Evolutionary conservation across 2,113 vertebrate species (phyloP).

Genomic region (Calidris pugnax): DNA sequence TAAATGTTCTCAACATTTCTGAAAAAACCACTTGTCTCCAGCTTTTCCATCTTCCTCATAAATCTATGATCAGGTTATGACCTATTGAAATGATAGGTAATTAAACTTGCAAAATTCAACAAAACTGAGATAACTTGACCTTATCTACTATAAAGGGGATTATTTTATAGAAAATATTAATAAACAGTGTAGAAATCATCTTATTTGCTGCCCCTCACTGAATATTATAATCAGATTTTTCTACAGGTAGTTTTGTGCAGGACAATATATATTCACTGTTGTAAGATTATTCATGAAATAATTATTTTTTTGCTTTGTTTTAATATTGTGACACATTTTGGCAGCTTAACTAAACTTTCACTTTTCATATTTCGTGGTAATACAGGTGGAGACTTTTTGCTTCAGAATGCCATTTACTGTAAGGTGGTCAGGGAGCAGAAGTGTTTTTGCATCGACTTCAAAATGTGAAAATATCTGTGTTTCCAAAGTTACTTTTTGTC

Average conservation of each 20-base stretch:
- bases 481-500: not conserved
- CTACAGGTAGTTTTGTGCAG: not conserved
- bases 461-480: not conserved
- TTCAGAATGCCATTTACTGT: not conserved
- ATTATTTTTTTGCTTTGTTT: not conserved
- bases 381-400: not conserved
- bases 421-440: not conserved
- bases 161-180: not conserved
- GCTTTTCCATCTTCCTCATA: not conserved
- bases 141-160: not conserved
- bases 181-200: not conserved
- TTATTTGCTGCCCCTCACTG: not conserved
- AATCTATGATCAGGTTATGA: not conserved
- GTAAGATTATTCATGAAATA: not conserved
- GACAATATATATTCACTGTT: not conserved
- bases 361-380: not conserved
- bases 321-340: not conserved
- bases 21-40: not conserved
- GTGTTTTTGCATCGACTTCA: not conserved
- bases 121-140: not conserved
- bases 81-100: not conserved
- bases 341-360: not conserved
- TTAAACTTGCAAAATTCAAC: not conserved
- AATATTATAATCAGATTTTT: not conserved
- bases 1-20: not conserved